Evolutionary conservation across 2,888 invertebrate genomes (phyloP).

Genomic region (Tipula lateralis): DNA sequence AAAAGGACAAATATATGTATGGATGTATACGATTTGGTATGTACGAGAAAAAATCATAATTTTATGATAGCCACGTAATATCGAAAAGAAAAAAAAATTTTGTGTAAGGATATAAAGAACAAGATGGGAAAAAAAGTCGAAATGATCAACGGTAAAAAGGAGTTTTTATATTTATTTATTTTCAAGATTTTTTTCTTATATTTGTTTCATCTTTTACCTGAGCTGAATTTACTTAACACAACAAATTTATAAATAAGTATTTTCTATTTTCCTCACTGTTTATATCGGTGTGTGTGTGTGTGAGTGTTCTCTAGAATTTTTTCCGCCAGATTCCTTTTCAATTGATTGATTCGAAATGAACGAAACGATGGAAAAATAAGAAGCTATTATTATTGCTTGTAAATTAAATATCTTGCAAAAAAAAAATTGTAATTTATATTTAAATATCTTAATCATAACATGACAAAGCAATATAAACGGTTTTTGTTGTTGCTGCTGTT

Average conservation of each 20-base stretch:
- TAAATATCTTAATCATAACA: conserved; percentile 24
- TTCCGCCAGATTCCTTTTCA: neutral
- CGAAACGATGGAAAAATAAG: neutral
- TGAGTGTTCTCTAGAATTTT: neutral
- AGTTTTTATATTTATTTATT: conserved; percentile 4
- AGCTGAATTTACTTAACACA: conserved; percentile 27
- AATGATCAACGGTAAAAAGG: neutral
- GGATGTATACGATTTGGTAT: too few relatives aligned
- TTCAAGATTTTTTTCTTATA: neutral
- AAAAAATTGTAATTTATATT: neutral
- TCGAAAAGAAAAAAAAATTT: neutral
- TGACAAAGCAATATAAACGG: neutral
- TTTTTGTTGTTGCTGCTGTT: neutral
- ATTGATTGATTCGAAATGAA: conserved; percentile 4
- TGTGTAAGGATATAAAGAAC: conserved; percentile 13
- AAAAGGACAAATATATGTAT: neutral
- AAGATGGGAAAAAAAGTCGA: conserved; percentile 2
- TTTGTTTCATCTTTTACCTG: conserved; percentile 31
- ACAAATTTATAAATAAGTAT: neutral
- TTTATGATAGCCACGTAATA: conserved; percentile 29
- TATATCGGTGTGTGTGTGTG: neutral
- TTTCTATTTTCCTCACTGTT: neutral
- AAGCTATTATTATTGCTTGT: neutral
- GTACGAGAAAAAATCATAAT: neutral
- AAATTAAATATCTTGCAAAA: conserved; percentile 11